These are phyloP conservation scores for Parapristionchus giblindavisi DNA, from an alignment of 2,888 invertebrate genomes.

Conservation along the genomic window DNA sequence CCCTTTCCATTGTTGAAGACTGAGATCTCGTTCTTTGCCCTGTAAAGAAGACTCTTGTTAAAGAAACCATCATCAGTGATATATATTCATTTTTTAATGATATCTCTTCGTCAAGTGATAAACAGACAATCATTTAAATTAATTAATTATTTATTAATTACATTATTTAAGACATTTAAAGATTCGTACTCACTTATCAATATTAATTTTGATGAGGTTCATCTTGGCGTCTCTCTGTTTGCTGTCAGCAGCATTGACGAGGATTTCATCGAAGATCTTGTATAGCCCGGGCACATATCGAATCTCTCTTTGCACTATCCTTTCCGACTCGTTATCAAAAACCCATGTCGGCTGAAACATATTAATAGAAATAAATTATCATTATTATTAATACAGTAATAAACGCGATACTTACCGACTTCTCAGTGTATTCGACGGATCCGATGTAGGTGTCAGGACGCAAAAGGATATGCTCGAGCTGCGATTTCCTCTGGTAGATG, in stretches of 20 bases:
- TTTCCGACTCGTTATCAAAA: constrained; percentile 79
- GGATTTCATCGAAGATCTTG: constrained; percentile 99
- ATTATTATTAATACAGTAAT: background rate
- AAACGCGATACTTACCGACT: constrained; percentile 47
- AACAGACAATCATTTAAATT: too few relatives aligned
- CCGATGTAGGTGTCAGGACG: constrained; percentile 99
- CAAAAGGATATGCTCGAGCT: constrained; percentile 94
- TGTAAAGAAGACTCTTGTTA: constrained; percentile 65
- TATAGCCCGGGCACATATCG: constrained; percentile 95
- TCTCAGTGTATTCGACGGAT: constrained; percentile 72
- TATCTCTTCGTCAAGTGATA: too few relatives aligned
- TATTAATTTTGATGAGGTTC: constrained; percentile 76
- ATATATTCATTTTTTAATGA: too few relatives aligned
- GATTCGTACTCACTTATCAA: constrained; percentile 73
- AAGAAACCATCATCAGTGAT: too few relatives aligned
- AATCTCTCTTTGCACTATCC: constrained; percentile 86
- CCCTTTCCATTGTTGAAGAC: constrained; percentile 97
- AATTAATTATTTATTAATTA: too few relatives aligned
- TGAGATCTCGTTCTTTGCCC: constrained; percentile 86
- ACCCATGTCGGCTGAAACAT: constrained; percentile 89
- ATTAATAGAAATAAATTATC: background rate
- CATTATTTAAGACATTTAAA: too few relatives aligned
- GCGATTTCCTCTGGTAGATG: constrained; percentile 97
- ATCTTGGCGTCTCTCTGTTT: constrained; percentile 67
- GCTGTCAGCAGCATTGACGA: constrained; percentile 78